Evolutionary conservation across 2,888 invertebrate genomes (phyloP).

Genomic region (Allophyes oxyacanthae): DNA sequence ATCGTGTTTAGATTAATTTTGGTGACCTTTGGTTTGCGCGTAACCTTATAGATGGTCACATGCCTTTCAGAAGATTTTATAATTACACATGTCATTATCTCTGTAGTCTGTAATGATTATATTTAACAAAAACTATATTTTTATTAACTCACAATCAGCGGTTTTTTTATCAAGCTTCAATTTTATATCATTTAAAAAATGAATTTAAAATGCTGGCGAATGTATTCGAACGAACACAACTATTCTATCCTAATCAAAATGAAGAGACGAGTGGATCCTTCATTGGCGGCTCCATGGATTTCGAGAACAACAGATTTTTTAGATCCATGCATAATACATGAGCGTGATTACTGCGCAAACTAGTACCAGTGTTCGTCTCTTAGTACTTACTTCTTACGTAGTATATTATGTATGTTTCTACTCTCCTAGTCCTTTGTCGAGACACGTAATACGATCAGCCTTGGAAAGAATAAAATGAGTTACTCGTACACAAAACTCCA

Average conservation of each 20-base stretch:
- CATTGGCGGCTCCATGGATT: slow-evolving; percentile 20
- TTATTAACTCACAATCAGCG: too few relatives aligned
- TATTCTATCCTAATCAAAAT: slow-evolving; percentile 42
- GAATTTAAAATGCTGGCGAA: background rate
- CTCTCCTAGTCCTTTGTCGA: slow-evolving; percentile 12
- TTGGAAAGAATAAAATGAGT: slow-evolving; percentile 21
- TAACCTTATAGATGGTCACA: background rate
- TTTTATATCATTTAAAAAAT: background rate
- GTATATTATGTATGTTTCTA: slow-evolving; percentile 8
- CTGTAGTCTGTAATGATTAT: too few relatives aligned
- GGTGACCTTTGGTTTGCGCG: slow-evolving; percentile 18
- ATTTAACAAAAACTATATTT: too few relatives aligned
- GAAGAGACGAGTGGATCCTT: slow-evolving; percentile 12
- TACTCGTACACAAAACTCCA: slow-evolving; percentile 13
- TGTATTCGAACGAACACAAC: slow-evolving; percentile 17
- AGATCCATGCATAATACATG: slow-evolving; percentile 50
- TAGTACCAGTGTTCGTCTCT: slow-evolving; percentile 27
- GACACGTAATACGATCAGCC: slow-evolving; percentile 27
- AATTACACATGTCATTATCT: too few relatives aligned
- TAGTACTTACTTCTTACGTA: slow-evolving; percentile 18
- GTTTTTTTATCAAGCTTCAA: too few relatives aligned
- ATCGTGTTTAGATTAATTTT: slow-evolving; percentile 29
- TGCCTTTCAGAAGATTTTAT: too few relatives aligned
- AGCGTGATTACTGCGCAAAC: slow-evolving; percentile 44
- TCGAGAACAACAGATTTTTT: slow-evolving; percentile 28